phyloP scores from a whole-genome alignment of 2,113 vertebrate genomes.

The Gila orcuttii region DNA sequence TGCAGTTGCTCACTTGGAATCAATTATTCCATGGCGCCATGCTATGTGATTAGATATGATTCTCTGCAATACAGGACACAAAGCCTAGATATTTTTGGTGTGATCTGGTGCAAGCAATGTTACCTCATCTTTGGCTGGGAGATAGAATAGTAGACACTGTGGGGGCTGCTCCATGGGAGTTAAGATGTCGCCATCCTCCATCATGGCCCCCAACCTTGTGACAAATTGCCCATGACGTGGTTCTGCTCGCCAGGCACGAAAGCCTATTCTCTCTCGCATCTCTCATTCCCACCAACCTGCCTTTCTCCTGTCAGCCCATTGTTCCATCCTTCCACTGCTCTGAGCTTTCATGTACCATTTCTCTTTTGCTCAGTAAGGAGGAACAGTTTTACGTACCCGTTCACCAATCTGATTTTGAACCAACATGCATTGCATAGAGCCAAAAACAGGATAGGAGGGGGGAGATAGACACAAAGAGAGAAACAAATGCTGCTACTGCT shows the following conservation, averaged over 20 bases:
- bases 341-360: not conserved
- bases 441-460: not conserved
- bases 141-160: not conserved
- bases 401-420: not conserved
- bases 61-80: not conserved
- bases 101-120: not conserved
- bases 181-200: constrained; percentile 63
- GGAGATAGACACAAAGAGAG: not conserved
- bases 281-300: not conserved
- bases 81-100: constrained; percentile 1
- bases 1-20: not conserved
- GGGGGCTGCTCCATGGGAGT: constrained; percentile 50
- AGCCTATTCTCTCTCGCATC: constrained; percentile 57
- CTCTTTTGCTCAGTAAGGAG: not conserved
- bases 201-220: constrained; percentile 58
- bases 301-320: not conserved
- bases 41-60: not conserved
- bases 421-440: not conserved
- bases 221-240: constrained; percentile 76
- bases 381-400: not conserved
- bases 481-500: not conserved
- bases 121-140: constrained; percentile 4
- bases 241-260: constrained; percentile 73
- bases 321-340: constrained; percentile 10
- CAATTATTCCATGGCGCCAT: not conserved